phyloP scores from a whole-genome alignment of 2,888 invertebrate species.

The Drosophila engyochracea region DNA sequence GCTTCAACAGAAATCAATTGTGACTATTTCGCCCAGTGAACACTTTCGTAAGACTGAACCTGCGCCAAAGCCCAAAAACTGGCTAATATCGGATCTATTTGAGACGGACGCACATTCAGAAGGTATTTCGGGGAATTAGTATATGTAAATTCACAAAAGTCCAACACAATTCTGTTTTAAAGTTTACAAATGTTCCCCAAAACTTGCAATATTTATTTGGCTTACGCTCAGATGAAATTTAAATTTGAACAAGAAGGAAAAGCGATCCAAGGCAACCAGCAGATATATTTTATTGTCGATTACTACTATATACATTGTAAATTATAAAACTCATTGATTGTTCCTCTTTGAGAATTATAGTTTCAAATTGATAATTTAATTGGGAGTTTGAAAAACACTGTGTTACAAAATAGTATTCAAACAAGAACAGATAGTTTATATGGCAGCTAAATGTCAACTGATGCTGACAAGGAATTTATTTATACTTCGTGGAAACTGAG shows the following conservation, averaged over 20 bases:
- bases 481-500: neutral
- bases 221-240: neutral
- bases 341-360: neutral
- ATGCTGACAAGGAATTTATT: neutral
- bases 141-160: neutral
- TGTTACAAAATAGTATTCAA: neutral
- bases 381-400: neutral
- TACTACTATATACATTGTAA: neutral
- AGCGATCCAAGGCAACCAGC: neutral
- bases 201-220: neutral
- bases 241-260: neutral
- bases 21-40: slow-evolving; percentile 41
- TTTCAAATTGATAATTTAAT: neutral
- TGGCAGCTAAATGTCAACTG: neutral
- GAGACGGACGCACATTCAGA: slow-evolving; percentile 66
- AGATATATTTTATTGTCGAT: neutral
- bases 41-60: slow-evolving; percentile 47
- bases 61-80: slow-evolving; percentile 75
- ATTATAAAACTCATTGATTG: neutral
- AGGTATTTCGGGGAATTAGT: slow-evolving; percentile 39
- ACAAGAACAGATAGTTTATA: neutral
- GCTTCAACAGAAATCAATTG: slow-evolving; percentile 41
- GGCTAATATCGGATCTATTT: slow-evolving; percentile 82
- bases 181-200: rapidly evolving
- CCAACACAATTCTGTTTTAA: neutral